Evolutionary conservation across 1,140 invertebrate species (phyloP).

Genomic region (Solen grandis): DNA sequence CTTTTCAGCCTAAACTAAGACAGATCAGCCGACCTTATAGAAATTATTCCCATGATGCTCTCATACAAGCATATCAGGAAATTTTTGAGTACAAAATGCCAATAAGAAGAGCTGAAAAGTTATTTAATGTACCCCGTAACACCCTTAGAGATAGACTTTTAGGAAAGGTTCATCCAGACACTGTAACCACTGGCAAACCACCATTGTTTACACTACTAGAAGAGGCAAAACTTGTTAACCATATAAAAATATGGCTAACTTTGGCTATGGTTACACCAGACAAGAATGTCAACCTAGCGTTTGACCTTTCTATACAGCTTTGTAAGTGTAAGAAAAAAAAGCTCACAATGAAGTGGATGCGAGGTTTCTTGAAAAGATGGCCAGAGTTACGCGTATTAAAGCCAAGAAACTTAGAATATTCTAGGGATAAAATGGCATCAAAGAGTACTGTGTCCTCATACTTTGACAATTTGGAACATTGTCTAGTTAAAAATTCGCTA

Average conservation of each 20-base stretch:
- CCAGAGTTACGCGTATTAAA: too few relatives aligned
- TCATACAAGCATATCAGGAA: background rate
- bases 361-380: slow-evolving; percentile 33
- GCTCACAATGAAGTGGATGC: too few relatives aligned
- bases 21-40: background rate
- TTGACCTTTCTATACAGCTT: too few relatives aligned
- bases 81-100: background rate
- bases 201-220: background rate
- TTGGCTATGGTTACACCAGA: background rate
- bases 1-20: background rate
- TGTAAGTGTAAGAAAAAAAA: background rate
- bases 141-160: background rate
- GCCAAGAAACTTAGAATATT: slow-evolving; percentile 13
- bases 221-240: background rate
- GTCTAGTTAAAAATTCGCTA: slow-evolving; percentile 64
- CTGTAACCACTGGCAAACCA: slow-evolving; percentile 5
- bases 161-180: background rate
- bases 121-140: background rate
- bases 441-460: too few relatives aligned
- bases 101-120: background rate
- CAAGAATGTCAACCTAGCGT: background rate
- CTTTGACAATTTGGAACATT: too few relatives aligned
- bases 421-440: slow-evolving; percentile 27
- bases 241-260: background rate
- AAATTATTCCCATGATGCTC: background rate